These are phyloP conservation scores for Erinaceus europaeus DNA, from an alignment of 2,113 vertebrate genomes.

Conservation along the genomic window DNA sequence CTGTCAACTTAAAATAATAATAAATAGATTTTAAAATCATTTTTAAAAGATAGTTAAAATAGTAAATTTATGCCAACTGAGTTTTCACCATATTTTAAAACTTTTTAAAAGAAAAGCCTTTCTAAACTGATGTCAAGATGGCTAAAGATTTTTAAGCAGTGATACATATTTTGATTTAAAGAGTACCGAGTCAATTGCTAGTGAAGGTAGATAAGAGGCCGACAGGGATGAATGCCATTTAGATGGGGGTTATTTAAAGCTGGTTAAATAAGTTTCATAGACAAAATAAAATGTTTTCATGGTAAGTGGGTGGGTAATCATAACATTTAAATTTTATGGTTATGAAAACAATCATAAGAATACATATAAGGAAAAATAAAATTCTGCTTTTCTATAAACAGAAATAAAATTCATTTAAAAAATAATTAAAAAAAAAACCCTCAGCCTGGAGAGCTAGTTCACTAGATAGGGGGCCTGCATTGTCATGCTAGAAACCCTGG, in stretches of 20 bases:
- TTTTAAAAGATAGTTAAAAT: no score
- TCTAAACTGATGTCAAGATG: no score
- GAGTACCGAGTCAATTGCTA: background rate
- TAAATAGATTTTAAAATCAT: no score
- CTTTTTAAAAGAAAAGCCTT: no score
- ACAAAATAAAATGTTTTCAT: background rate
- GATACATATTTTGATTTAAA: background rate
- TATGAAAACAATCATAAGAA: background rate
- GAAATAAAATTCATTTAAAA: constrained; percentile 1
- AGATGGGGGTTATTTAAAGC: background rate
- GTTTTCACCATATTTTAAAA: no score
- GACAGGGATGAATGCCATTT: background rate
- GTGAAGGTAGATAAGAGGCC: background rate
- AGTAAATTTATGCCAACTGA: no score
- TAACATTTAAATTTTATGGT: background rate
- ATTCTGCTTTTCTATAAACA: background rate
- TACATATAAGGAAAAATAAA: no score
- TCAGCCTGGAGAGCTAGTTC: no score
- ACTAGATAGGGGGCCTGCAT: no score
- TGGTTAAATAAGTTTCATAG: background rate
- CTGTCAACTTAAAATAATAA: no score
- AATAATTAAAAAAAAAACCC: no score
- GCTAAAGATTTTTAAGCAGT: background rate
- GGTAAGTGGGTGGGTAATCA: background rate
- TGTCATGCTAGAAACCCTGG: no score